These are phyloP conservation scores for Lepeophtheirus nordmannii DNA, from an alignment of 2,888 invertebrate species.

Conservation along the genomic window DNA sequence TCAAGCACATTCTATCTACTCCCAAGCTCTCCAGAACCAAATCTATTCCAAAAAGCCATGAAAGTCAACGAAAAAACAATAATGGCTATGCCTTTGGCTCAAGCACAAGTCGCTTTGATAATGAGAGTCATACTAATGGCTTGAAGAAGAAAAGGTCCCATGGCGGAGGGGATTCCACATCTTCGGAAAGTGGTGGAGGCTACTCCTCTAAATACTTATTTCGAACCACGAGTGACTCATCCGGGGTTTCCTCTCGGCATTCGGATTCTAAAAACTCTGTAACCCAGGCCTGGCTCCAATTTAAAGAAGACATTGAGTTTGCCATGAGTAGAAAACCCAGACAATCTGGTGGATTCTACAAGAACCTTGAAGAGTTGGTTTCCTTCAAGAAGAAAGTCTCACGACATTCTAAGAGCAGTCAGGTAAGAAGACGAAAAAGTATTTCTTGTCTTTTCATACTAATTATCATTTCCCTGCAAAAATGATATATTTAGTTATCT, in stretches of 20 bases:
- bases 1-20: no score
- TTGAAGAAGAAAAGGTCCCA: no score
- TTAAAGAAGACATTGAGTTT: conserved; percentile 15
- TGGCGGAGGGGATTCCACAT: no score
- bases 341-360: conserved; percentile 10
- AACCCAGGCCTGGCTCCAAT: conserved; percentile 14
- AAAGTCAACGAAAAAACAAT: background rate
- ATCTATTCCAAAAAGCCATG: no score
- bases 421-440: no score
- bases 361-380: conserved; percentile 13
- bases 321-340: conserved; percentile 12
- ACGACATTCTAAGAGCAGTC: no score
- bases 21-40: no score
- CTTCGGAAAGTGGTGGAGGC: no score
- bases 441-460: no score
- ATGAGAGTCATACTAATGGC: background rate
- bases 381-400: conserved; percentile 10
- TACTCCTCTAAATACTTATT: background rate
- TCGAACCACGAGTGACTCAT: conserved; percentile 4
- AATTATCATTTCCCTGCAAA: no score
- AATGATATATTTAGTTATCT: no score
- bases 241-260: background rate
- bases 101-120: conserved; percentile 6
- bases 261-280: background rate
- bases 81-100: conserved; percentile 15